phyloP scores from a whole-genome alignment of 2,888 invertebrate genomes.

The Carterocephalus palaemon region DNA sequence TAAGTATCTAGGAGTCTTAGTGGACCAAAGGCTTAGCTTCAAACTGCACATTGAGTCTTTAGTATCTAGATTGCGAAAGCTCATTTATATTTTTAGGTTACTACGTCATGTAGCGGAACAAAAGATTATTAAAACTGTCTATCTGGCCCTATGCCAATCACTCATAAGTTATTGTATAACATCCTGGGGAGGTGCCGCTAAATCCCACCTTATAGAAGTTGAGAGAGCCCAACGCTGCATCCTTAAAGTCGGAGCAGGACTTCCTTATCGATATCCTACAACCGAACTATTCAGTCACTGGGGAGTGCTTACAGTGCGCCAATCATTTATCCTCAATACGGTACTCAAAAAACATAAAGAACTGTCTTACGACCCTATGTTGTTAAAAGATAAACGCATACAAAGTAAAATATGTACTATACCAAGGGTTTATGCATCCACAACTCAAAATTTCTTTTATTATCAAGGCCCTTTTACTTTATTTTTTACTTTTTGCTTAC shows the following conservation, averaged over 20 bases:
- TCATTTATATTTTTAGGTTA: conserved; percentile 2
- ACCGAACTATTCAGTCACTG: no score
- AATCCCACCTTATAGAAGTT: conserved; percentile 15
- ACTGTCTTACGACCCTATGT: no score
- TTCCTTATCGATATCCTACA: no score
- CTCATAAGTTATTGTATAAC: conserved; percentile 10
- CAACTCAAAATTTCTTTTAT: no score
- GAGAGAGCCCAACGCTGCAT: conserved; percentile 8
- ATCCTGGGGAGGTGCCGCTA: conserved; percentile 12
- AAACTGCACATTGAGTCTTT: background rate
- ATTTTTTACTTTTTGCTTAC: no score
- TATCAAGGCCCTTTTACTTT: no score
- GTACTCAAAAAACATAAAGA: no score
- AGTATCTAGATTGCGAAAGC: background rate
- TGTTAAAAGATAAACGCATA: no score
- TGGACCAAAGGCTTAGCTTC: conserved; percentile 5
- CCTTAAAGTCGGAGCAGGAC: background rate
- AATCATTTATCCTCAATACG: no score
- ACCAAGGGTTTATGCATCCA: no score
- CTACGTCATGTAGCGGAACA: background rate
- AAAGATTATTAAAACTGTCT: background rate
- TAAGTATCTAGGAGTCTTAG: conserved; percentile 1
- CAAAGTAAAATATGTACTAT: no score
- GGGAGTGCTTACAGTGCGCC: no score
- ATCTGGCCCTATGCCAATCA: background rate